These are phyloP conservation scores for Drosophila nigromelanica DNA, from an alignment of 1,140 invertebrate species.

Conservation along the genomic window DNA sequence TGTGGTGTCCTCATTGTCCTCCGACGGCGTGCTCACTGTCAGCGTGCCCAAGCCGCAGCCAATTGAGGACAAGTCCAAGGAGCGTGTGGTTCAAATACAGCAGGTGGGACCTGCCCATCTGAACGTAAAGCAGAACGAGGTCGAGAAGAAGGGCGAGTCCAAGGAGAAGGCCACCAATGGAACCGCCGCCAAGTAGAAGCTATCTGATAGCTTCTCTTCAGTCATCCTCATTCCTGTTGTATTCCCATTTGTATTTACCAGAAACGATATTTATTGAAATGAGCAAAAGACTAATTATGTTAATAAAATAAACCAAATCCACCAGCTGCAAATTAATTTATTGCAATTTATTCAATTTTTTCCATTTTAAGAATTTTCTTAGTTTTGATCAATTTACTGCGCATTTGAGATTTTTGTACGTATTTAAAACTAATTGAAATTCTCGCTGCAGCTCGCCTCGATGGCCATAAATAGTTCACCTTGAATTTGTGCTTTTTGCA, in stretches of 20 bases:
- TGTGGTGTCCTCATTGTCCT: constrained; percentile 88
- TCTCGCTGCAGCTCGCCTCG: constrained; percentile 41
- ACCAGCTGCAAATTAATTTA: constrained; percentile 28
- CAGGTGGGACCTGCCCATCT: constrained; percentile 18
- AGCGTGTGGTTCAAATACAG: constrained; percentile 27
- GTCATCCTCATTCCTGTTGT: not conserved
- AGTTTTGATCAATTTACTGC: constrained; percentile 62
- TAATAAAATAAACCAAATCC: not conserved
- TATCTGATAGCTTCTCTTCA: constrained; percentile 1
- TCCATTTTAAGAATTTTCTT: constrained; percentile 11
- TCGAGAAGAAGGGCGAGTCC: constrained; percentile 3
- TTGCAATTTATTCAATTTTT: not conserved
- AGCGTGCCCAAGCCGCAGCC: constrained; percentile 85
- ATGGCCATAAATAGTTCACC: constrained; percentile 71
- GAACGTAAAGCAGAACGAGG: constrained; percentile 4
- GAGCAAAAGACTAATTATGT: constrained; percentile 14
- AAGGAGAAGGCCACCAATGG: constrained; percentile 26
- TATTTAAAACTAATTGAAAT: constrained; percentile 61
- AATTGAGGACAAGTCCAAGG: constrained; percentile 57
- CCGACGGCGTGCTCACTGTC: constrained; percentile 85
- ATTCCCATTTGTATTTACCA: constrained; percentile 49
- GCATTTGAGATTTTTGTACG: constrained; percentile 62
- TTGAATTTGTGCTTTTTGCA: constrained; percentile 38
- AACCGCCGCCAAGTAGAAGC: constrained; percentile 15
- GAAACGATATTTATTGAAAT: constrained; percentile 1